Evolutionary conservation across 37 sponge, comb jelly and placozoan genomes (phyloP).

Genomic region (Beroe forskalii): DNA sequence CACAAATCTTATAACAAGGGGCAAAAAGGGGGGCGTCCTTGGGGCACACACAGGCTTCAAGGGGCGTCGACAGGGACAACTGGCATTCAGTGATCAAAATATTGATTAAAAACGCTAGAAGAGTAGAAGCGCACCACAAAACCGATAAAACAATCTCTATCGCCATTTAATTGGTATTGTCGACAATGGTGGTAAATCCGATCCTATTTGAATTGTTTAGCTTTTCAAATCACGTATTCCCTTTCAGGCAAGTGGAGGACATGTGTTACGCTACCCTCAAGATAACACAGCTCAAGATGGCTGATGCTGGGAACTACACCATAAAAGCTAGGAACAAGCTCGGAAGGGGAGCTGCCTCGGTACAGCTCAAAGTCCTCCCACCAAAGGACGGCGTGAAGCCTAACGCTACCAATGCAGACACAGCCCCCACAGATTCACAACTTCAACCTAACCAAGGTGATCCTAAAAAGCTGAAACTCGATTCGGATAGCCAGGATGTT

Average conservation of each 20-base stretch:
- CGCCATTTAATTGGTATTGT: no score
- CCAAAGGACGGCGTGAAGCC: background rate
- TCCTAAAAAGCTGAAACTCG: background rate
- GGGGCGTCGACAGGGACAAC: no score
- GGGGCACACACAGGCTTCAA: no score
- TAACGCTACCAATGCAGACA: background rate
- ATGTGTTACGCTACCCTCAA: background rate
- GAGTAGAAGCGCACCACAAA: no score
- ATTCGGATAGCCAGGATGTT: background rate
- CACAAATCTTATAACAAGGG: no score
- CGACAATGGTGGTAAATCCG: no score
- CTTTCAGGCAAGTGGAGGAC: constrained; percentile 51
- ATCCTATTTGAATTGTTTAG: no score
- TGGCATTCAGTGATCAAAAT: no score
- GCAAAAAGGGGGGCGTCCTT: no score
- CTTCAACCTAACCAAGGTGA: background rate
- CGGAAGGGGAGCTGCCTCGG: constrained; percentile 27
- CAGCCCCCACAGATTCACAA: background rate
- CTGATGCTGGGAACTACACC: constrained; percentile 57
- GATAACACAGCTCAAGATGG: background rate
- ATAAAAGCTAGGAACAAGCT: constrained; percentile 52
- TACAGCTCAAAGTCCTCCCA: constrained; percentile 56
- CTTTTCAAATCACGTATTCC: no score
- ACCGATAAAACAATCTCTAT: no score
- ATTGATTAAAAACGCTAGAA: no score